phyloP scores from a whole-genome alignment of 2,113 vertebrate genomes.

The Tenrec ecaudatus region DNA sequence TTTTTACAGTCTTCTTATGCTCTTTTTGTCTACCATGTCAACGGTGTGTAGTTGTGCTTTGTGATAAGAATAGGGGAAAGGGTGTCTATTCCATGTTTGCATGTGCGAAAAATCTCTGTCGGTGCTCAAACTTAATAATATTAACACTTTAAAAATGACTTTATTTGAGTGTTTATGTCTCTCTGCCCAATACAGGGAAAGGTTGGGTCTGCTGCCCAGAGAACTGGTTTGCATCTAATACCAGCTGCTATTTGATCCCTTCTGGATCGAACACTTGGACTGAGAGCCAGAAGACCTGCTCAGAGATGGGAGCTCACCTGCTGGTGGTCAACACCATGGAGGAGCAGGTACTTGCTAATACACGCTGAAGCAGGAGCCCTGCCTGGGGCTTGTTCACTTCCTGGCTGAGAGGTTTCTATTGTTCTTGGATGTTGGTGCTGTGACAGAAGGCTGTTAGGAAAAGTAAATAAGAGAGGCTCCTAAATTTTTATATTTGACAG shows the following conservation, averaged over 20 bases:
- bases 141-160: neutral
- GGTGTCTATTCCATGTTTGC: neutral
- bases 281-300: conserved; percentile 55
- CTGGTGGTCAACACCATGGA: conserved; percentile 29
- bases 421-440: neutral
- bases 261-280: neutral
- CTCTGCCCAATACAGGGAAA: conserved; percentile 23
- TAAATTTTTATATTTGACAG: neutral
- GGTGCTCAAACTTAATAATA: neutral
- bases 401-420: neutral
- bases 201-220: conserved; percentile 72
- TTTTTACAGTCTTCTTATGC: neutral
- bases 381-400: neutral
- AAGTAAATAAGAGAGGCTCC: neutral
- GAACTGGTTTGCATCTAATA: conserved; percentile 17
- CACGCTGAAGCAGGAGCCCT: no score
- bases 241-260: conserved; percentile 62
- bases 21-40: neutral
- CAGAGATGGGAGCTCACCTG: no score
- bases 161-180: neutral
- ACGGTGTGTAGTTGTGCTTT: neutral
- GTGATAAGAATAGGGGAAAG: neutral
- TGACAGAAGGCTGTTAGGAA: neutral
- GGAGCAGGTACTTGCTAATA: conserved; percentile 58
- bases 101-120: neutral